Base-by-base conservation (phyloP, 2,888 invertebrate species). In the Tenthredo notha region DNA sequence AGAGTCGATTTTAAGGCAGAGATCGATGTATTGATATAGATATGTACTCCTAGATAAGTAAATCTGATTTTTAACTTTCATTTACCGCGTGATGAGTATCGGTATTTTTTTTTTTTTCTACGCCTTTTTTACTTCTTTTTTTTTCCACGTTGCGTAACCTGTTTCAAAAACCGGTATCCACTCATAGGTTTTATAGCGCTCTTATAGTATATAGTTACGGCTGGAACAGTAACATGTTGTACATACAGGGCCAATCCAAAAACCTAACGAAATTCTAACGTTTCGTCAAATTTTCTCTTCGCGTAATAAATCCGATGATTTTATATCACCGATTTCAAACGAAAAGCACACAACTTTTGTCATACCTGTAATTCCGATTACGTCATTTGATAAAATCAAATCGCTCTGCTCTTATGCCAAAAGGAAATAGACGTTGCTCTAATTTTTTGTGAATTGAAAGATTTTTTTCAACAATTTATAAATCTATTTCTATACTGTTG, bases 81-180 rank as follows among this genome's bases (percentile, higher is more conserved):
- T 47, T 61, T 61, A 61, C 80, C 61, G 40, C 12, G 61, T 61
- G 80, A 61, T 80, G 80, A 61, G 61, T 80, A 80, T 80, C 80
- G 80, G 80, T 80, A 80, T 7, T 21, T 21, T n/a, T 58, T 61
- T 80, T n/a, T 21, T n/a, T 58, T 61, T 80, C 12, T 58, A 15
- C 25, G 12, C 50, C 18, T 40, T 37, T 9, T 58, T 61, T 40
- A 10, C 29, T 21, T 25, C 50, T 2, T 33, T n/a, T 18, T 54
- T 80, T 67, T 83, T 70, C 29, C 18, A 4, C 83, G 67, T 83
- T 83, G 67, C 67, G 83, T 70, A 83, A 83, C 83, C 83, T 83
- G 83, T 83, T 83, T 50, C 33, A 29, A 83, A 83, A 83, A 83
- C 83, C 83, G 83, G 83, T 83, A 83, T 83, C 47, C 50, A n/a